Evolutionary conservation across 2,888 invertebrate genomes (phyloP), one percentile per base, ranked within the genome.

Genomic region (Apotomis capreana): DNA sequence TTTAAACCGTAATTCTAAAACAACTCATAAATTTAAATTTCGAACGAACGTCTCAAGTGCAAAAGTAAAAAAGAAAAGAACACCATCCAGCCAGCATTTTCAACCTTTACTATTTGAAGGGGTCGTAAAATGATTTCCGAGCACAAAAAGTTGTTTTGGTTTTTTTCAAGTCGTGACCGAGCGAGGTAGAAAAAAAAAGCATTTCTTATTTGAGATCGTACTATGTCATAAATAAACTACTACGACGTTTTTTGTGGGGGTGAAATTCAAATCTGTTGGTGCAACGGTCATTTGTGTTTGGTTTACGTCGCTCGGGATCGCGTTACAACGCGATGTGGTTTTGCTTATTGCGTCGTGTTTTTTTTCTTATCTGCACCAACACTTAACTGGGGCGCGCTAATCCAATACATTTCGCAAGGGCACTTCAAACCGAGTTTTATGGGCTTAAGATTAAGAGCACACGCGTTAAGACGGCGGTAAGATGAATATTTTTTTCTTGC

Each of bases 101-200:
- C 76, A 69, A 86, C 89, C 91, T 87, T 89, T 91, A 92, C 92
- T 89, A 92, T 87, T 85, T 83, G 86, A 88, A 87, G 86, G 84
- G 87, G 89, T 92, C 92, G 91, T 93, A 92, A 90, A 92, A 89
- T 86, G 84, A 88, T 87, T 92, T 87, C 87, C 83, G 86, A 82
- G 77, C 83, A 90, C 88, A 90, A 89, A 91, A 92, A 91, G 86
- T 86, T 92, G 91, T 92, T 92, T 90, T 90, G 90, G 85, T 92
- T 91, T 92, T 92, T 89, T 91, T 91, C 88, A 80, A 81, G 78
- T 78, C 78, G 78, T 83, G 82, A 79, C 80, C 80, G 81, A 78
- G 79, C 76, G 73, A 75, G 64, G 76, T 73, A 75, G 83, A 85
- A 88, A 87, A 89, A 26, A 86, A 82, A 76, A 74, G 79, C 80